Base-by-base conservation (phyloP, 2,888 invertebrate genomes). In the Sacculina carcini region DNA sequence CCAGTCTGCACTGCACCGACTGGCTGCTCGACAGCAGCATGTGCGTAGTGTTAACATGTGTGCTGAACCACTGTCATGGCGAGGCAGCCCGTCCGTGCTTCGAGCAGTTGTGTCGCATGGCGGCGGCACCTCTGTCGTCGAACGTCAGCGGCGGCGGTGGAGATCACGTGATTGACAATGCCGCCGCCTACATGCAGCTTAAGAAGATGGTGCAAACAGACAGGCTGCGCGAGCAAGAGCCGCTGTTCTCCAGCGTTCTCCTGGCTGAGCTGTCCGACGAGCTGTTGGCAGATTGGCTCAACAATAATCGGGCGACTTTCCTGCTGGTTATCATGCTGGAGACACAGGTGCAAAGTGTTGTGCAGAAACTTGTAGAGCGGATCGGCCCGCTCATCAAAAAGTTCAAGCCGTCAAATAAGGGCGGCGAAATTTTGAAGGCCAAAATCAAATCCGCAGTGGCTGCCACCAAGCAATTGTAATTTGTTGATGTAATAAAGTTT, bases 261-360 rank as follows among this genome's bases (percentile, higher is more conserved):
- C 48, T 58, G 10, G 14, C 53, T 7, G 53, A 53, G 16, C 48
- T 47, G 10, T 52, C 52, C 2, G 52, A 48, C 7, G 49, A 51
- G 7, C 57, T 52, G 26, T 28, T 48, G 16, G 14, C 12, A 28
- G 23, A 29, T 19, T 32, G 52, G 55, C 14, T 36, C 55, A 61
- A 64, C 44, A 73, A 74, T 39, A 85, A 85, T 60, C 71, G 84
- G 56, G 79, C 78, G 1, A 82, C 81, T 59, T 85, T 81, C 63
- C 68, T 83, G 51, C 64, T 84, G n/a, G 48, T 53, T 10, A 55
- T 51, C n/a, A 53, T 58, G 48, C 39, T 58, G 23, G 57, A 59
- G 42, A 53, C 56, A 1, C 55, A 53, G 29, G 50, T 56, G 7
- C 34, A 39, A n/a, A 50, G 49, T 14, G 40, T 57, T 24, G 47